Base-by-base conservation (phyloP, 2,113 vertebrate genomes). In the Myrmophylax atrothorax region DNA sequence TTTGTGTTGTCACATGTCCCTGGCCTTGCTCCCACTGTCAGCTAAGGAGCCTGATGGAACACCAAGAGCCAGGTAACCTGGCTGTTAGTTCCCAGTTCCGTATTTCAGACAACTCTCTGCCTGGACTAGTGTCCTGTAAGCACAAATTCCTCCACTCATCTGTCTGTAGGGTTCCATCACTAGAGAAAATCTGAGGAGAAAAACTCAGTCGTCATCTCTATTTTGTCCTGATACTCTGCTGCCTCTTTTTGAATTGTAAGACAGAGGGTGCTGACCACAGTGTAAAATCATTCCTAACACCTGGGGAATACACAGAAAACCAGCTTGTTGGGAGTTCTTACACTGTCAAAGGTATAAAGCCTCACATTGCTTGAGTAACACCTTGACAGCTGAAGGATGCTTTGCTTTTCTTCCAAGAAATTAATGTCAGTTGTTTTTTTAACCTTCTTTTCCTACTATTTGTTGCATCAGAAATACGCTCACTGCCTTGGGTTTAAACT, bases 401-500 rank as follows among this genome's bases (percentile, higher is more conserved):
- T 89, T 89, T 73, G 53, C 35, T 91, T 88, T 93, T 77, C 63
- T 85, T 80, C 52, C 28, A 81, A 44, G 38, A 87, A 84, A 91
- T 80, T 29, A 44, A n/a, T 47, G 42, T 56, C 66, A 58, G 37
- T 79, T 49, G 7, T 5, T 83, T 37, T 9, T 15, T 53, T n/a
- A 12, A 8, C 2, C 13, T 28, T 13, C 16, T 20, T 17, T 33
- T 50, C 50, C 29, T 46, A 16, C 14, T 60, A 7, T 40, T 33
- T 87, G 55, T 89, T 95, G 46, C 28, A 6, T 74, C 75, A 90
- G 64, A 90, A 93, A 84, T 40, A 40, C 76, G 95, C 89, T 93
- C 93, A 79, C 91, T 95, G 94, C 92, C 93, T 85, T 76, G 81
- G 52, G 88, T 72, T 95, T 94, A 49, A 95, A 95, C 82, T 73